These are phyloP conservation scores for Eubucco bourcierii DNA, from an alignment of 2,113 vertebrate genomes.

Conservation along the genomic window DNA sequence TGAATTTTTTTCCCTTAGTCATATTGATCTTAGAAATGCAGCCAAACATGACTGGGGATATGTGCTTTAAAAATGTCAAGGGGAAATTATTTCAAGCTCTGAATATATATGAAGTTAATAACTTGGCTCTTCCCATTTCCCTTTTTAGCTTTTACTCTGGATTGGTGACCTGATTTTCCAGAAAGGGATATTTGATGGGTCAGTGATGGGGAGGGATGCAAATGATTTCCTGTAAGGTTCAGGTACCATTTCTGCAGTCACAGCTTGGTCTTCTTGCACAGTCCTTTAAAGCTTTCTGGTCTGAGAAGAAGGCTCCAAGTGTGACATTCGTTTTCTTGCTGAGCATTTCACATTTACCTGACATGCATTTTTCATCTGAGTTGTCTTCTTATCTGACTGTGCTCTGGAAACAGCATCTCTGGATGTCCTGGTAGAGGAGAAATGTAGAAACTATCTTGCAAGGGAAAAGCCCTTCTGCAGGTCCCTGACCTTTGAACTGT, in stretches of 20 bases:
- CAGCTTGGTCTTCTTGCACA: neutral
- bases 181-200: slow-evolving; percentile 11
- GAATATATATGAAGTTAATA: slow-evolving; percentile 45
- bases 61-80: slow-evolving; percentile 65
- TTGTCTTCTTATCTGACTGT: neutral
- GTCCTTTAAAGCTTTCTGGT: neutral
- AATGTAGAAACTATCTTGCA: neutral
- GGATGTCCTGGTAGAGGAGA: neutral
- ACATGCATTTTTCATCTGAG: neutral
- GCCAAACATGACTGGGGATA: slow-evolving; percentile 53
- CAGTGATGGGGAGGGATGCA: neutral
- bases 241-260: neutral
- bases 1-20: neutral
- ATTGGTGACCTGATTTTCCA: slow-evolving; percentile 53
- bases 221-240: neutral
- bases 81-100: slow-evolving; percentile 67
- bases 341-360: neutral
- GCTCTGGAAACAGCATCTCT: neutral
- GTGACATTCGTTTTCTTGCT: neutral
- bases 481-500: neutral
- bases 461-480: neutral
- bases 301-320: neutral
- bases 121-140: slow-evolving; percentile 39
- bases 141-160: slow-evolving; percentile 39
- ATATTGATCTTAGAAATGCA: slow-evolving; percentile 17